These are phyloP conservation scores for Azemiops feae DNA, from an alignment of 2,113 vertebrate species.

Conservation along the genomic window DNA sequence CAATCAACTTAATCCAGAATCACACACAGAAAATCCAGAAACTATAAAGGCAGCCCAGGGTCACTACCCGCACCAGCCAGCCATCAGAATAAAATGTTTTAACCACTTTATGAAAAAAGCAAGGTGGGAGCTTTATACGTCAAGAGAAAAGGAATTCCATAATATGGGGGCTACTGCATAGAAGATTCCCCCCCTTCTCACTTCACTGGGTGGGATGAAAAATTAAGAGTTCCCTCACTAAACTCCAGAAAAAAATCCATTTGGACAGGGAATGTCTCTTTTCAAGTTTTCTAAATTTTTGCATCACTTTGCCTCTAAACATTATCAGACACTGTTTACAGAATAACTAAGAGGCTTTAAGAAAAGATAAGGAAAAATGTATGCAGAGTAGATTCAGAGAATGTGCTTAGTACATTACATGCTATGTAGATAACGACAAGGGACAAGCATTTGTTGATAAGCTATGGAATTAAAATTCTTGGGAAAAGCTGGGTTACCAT, in stretches of 20 bases:
- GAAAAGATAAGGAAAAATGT: not conserved
- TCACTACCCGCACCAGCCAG: not conserved
- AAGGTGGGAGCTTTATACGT: not conserved
- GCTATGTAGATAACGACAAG: not conserved
- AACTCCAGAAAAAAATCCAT: slow-evolving; percentile 2
- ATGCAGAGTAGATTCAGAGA: not conserved
- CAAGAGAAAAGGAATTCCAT: not conserved
- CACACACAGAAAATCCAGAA: not conserved
- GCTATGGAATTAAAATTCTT: not conserved
- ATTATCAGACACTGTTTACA: not conserved
- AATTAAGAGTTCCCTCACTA: not conserved
- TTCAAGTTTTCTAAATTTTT: not conserved
- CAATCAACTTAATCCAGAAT: not conserved
- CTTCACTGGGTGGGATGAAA: not conserved
- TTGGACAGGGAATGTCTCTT: not conserved
- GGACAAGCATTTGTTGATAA: not conserved
- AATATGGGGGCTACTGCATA: not conserved
- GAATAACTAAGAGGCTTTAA: not conserved
- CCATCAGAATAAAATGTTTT: not conserved
- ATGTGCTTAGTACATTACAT: not conserved
- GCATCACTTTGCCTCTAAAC: not conserved
- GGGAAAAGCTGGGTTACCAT: not conserved
- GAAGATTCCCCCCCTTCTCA: not conserved
- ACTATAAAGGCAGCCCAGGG: not conserved
- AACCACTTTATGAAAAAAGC: not conserved